Evolutionary conservation across 2,797 vertebrate species (phyloP).

Genomic region (Catostomus latipinnis): DNA sequence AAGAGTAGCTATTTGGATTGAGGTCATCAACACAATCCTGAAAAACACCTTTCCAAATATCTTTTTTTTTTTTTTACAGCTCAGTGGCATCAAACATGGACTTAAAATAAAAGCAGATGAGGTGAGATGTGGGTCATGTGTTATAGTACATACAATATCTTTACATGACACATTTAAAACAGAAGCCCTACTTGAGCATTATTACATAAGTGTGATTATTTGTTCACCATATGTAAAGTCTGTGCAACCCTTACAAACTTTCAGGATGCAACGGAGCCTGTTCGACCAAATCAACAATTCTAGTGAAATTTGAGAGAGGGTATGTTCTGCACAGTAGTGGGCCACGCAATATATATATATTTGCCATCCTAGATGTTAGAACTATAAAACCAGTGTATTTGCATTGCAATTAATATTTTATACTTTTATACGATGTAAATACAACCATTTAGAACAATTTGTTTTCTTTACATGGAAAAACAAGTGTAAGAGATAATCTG

Average conservation of each 20-base stretch:
- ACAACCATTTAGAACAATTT: too few species aligned
- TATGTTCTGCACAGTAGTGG: neutral
- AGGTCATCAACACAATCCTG: slow-evolving; percentile 28
- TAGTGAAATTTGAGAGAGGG: neutral
- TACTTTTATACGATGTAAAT: too few species aligned
- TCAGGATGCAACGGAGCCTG: neutral
- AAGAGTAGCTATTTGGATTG: slow-evolving; percentile 42
- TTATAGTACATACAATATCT: too few species aligned
- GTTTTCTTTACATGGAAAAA: too few species aligned
- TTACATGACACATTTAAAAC: too few species aligned
- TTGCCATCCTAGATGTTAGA: neutral
- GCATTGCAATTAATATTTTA: neutral
- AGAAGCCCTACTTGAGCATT: too few species aligned
- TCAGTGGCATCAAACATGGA: neutral
- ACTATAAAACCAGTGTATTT: neutral
- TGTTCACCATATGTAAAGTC: neutral
- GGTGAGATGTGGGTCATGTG: too few species aligned
- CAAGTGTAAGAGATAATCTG: too few species aligned
- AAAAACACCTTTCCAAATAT: slow-evolving; percentile 33
- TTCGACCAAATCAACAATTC: neutral
- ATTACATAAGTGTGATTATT: neutral
- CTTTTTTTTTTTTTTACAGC: neutral
- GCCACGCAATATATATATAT: neutral
- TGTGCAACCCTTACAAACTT: neutral
- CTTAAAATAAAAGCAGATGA: too few species aligned